Conservation (phyloP, 2,888 invertebrate species). For the Aplocera efformata region DNA sequence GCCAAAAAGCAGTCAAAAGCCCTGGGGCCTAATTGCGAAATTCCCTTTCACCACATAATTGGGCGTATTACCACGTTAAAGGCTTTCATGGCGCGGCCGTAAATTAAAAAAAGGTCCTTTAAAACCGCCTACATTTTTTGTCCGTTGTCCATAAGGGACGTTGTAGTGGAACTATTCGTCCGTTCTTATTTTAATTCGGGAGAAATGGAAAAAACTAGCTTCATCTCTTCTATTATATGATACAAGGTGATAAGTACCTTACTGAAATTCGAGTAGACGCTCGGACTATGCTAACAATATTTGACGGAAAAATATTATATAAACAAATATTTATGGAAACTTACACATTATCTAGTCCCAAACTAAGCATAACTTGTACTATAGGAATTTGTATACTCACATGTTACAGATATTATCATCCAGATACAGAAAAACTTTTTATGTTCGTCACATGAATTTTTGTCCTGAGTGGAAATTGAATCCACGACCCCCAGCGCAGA, state of each 20-base stretch:
- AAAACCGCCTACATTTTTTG: constrained; percentile 49
- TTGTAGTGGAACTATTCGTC: constrained; percentile 36
- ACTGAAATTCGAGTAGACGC: background rate
- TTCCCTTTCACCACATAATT: constrained; percentile 56
- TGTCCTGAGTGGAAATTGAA: too few species aligned
- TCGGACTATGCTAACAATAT: too few species aligned
- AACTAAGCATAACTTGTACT: too few species aligned
- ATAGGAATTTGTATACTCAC: too few species aligned
- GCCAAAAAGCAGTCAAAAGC: constrained; percentile 45
- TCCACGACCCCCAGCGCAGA: too few species aligned
- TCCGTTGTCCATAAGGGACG: constrained; percentile 43
- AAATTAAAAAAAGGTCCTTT: constrained; percentile 60
- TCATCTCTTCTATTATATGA: constrained; percentile 31
- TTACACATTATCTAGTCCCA: too few species aligned
- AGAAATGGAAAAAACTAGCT: constrained; percentile 29
- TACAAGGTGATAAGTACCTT: constrained; percentile 10
- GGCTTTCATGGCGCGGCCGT: constrained; percentile 56
- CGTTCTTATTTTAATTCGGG: constrained; percentile 19
- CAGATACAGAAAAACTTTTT: too few species aligned
- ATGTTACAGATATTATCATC: too few species aligned
- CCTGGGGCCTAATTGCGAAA: constrained; percentile 51
- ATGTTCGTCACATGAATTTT: too few species aligned
- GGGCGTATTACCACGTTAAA: constrained; percentile 44
- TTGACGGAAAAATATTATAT: too few species aligned
- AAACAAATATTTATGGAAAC: too few species aligned